Evolutionary conservation across 2,113 vertebrate genomes (phyloP).

Genomic region (Machaerirhynchus nigripectus): DNA sequence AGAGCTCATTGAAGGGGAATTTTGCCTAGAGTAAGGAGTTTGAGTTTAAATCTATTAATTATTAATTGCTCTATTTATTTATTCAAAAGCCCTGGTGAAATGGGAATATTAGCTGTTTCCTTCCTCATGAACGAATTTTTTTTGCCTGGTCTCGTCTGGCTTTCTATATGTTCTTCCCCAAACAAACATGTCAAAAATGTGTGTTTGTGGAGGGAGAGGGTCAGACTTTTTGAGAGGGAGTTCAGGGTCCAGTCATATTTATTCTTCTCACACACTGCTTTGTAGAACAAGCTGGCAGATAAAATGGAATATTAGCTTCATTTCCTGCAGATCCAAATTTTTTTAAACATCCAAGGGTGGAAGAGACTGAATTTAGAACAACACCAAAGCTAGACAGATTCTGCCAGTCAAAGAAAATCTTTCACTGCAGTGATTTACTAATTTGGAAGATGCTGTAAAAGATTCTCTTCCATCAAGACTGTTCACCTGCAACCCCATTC

Average conservation of each 20-base stretch:
- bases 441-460: neutral
- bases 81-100: constrained; percentile 28
- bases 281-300: neutral
- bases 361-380: neutral
- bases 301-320: constrained; percentile 12
- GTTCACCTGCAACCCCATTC: neutral
- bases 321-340: neutral
- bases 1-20: neutral
- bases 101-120: constrained; percentile 26
- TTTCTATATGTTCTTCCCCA: neutral
- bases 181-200: neutral
- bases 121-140: neutral
- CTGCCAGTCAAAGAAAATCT: neutral
- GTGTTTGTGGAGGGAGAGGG: neutral
- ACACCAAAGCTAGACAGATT: neutral
- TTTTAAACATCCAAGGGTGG: neutral
- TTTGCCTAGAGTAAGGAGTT: constrained; percentile 5
- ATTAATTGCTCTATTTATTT: constrained; percentile 51
- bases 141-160: neutral
- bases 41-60: constrained; percentile 38
- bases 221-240: neutral
- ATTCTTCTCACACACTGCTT: neutral
- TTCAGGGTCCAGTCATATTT: neutral
- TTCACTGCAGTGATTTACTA: neutral
- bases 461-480: neutral